phyloP scores from a whole-genome alignment of 2,797 vertebrate species.

The Masticophis lateralis region DNA sequence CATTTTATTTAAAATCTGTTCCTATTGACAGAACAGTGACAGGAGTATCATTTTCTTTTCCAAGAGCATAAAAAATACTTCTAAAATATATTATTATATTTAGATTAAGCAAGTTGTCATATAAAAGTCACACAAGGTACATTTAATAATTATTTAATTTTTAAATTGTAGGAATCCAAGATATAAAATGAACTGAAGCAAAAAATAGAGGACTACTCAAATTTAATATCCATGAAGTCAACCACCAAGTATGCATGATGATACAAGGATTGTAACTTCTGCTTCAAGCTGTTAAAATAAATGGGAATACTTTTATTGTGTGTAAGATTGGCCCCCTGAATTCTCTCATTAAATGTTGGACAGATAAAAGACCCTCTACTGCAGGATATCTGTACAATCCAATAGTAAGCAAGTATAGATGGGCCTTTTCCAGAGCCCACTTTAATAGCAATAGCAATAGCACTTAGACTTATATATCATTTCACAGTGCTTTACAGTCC shows the following conservation, averaged over 20 bases:
- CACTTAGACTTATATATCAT: too few species aligned
- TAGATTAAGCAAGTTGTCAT: neutral
- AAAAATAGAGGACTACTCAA: neutral
- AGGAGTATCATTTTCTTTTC: neutral
- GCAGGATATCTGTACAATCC: neutral
- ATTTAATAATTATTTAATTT: slow-evolving; percentile 15
- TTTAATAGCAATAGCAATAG: too few species aligned
- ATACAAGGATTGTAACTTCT: slow-evolving; percentile 26
- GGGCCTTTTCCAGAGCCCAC: neutral
- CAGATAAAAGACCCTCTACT: neutral
- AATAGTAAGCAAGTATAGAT: neutral
- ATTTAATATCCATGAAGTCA: slow-evolving; percentile 19
- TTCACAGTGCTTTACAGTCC: too few species aligned
- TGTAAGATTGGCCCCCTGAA: neutral
- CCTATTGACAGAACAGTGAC: neutral
- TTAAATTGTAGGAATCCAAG: slow-evolving; percentile 17
- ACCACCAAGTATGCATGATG: neutral
- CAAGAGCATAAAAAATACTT: neutral
- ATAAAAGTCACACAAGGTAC: neutral
- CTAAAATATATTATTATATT: neutral
- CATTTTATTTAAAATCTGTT: neutral
- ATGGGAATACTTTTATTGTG: neutral
- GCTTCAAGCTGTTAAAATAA: neutral
- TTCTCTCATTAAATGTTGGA: neutral
- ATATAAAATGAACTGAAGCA: slow-evolving; percentile 17